Conservation (phyloP, 2,888 invertebrate species). For the Hemicrepidius hirtus region DNA sequence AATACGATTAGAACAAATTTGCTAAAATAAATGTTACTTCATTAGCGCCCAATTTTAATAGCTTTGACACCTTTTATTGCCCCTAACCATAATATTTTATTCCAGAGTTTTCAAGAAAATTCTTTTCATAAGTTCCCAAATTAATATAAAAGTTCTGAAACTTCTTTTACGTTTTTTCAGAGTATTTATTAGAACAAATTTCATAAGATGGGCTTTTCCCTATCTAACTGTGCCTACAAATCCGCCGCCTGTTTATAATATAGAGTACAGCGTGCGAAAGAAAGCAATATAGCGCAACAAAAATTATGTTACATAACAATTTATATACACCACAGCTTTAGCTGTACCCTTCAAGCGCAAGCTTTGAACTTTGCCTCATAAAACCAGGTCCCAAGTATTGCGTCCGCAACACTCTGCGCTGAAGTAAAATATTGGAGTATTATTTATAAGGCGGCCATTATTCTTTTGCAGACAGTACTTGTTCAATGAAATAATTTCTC, state of each 20-base stretch:
- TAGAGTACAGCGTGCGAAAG: conserved; percentile 45
- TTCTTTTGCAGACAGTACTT: conserved; percentile 68
- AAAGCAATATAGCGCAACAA: conserved; percentile 52
- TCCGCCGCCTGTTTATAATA: conserved; percentile 44
- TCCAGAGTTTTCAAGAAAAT: no score
- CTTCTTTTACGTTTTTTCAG: not conserved
- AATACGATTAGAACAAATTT: no score
- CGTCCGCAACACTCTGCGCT: conserved; percentile 68
- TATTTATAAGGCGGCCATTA: conserved; percentile 70
- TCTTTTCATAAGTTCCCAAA: not conserved
- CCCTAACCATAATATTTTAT: no score
- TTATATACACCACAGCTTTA: conserved; percentile 53
- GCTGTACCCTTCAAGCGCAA: conserved; percentile 53
- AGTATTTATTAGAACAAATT: conserved; percentile 39
- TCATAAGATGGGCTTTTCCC: conserved; percentile 33
- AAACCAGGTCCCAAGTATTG: conserved; percentile 63
- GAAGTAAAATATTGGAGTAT: conserved; percentile 70
- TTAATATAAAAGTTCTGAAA: conserved; percentile 15
- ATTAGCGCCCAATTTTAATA: no score
- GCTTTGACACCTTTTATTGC: no score
- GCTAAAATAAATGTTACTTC: no score
- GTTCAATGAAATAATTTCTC: conserved; percentile 54
- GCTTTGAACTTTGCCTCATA: conserved; percentile 63
- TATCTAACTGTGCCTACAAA: conserved; percentile 41
- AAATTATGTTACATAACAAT: conserved; percentile 54